Evolutionary conservation across 2,888 invertebrate genomes (phyloP), one percentile per base, ranked within the genome.

Genomic region (Cheiracanthium punctorium): DNA sequence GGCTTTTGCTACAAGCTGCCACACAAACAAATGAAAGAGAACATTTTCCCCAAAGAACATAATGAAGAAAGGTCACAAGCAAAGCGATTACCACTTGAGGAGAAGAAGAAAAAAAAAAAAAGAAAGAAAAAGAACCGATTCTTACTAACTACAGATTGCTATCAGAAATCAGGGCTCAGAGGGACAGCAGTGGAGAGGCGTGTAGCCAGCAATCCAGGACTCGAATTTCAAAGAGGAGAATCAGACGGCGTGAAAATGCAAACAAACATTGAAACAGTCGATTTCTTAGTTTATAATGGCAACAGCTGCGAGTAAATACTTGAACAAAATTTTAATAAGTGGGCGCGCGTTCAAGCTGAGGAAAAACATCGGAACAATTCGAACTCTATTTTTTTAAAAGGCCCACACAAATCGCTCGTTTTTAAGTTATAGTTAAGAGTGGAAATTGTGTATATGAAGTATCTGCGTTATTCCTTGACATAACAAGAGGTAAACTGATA

Each of bases 141-240:
- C 58, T 58, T 20, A 14, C 33, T 79, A 65, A 72, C 65, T 72
- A 64, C 43, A 58, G n/a, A 41, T 72, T 65, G 71, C 80, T 65
- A 80, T 80, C 79, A 48, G 69, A 48, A 48, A 33, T 24, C 1
- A 41, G 24, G 69, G 37, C n/a, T n/a, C n/a, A 24, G 43, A 32
- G n/a, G 58, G 14, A 29, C 8, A 69, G 32, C 33, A 32, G 65
- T 28, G 41, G 65, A 29, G 41, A 41, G 69, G 76, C 48, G 76
- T n/a, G n/a, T 69, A 48, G 48, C 48, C 7, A 5, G 37, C 37
- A n/a, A n/a, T 2, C n/a, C 17, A 37, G 10, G 48, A 7, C 2
- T 48, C 48, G 14, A 48, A 48, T 48, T 48, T 48, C 48, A 48
- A 48, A 7, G n/a, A n/a, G n/a, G n/a, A 48, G 48, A 48, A 48